Conservation (phyloP, 2,888 invertebrate genomes). For the Platerodrilus igneus region DNA sequence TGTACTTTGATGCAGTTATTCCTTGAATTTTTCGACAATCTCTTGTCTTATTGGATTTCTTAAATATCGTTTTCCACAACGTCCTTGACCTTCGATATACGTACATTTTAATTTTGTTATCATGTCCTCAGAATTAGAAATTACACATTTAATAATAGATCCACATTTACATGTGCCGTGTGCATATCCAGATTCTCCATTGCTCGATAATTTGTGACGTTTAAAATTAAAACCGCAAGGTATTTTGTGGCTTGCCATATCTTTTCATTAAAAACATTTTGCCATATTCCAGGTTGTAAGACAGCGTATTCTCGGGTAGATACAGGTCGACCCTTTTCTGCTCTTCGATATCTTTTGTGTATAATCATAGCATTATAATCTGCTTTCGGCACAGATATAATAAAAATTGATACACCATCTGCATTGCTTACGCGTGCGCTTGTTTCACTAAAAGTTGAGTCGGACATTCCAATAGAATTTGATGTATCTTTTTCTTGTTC, state of each 20-base stretch:
- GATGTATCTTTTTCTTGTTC: no score
- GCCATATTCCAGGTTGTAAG: not conserved
- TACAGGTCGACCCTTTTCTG: not conserved
- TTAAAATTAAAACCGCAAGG: not conserved
- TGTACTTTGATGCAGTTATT: no score
- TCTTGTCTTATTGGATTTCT: no score
- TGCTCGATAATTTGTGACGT: not conserved
- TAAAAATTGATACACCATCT: no score
- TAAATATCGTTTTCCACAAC: no score
- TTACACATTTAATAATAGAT: not conserved
- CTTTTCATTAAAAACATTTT: no score
- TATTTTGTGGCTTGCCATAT: no score
- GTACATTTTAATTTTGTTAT: not conserved
- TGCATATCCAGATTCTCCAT: conserved; percentile 1
- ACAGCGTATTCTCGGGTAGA: not conserved
- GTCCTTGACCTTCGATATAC: not conserved
- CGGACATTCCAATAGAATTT: no score
- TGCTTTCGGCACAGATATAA: not conserved
- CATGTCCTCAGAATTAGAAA: not conserved
- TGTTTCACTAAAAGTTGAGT: no score
- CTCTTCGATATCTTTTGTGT: not conserved
- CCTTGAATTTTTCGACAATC: no score
- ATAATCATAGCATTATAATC: not conserved
- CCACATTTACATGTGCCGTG: conserved; percentile 1
- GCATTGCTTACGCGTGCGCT: no score